Base-by-base conservation (phyloP, 1,140 invertebrate species). In the Lordiphosa collinella region DNA sequence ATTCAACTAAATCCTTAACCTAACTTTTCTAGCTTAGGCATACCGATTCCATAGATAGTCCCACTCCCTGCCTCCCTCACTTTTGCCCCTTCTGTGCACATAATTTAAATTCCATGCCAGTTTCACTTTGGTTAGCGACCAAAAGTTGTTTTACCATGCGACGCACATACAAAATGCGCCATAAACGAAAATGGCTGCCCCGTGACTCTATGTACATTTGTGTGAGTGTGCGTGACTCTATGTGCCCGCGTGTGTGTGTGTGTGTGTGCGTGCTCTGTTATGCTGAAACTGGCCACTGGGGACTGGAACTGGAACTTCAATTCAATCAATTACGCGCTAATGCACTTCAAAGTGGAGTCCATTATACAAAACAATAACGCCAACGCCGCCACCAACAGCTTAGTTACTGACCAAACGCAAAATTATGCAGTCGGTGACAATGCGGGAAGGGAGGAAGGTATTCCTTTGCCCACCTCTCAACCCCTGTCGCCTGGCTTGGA, bases 301-400 rank as follows among this genome's bases (percentile, higher is more conserved):
- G 47, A 29, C 47, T 44, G 40, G 35, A 64, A 72, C 51, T 56
- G 70, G 25, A 74, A 67, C 52, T 67, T 74, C 56, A 74, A 74
- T 74, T 74, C 49, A 74, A 74, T 74, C 70, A 74, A 74, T 74
- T 73, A 68, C 70, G 63, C 63, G 47, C 63, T 67, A 58, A 67
- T 74, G 70, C 57, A 67, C 70, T 67, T 63, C 49, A 74, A 74
- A 67, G 52, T 57, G 18, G 14, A 54, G 41, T 62, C 40, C 49
- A 40, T 74, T 58, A 68, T 51, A 54, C 48, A 57, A 62, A 62
- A 73, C 69, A 72, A 66, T 72, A 57, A 38, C 41, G 67, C 44
- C 44, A n/a, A 47, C 29, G 18, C 18, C 18, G 18, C 18, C 18
- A 22, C 18, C 4, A 22, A 49, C 35, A 47, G 13, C 13, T 12